These are phyloP conservation scores for Agelas oroides DNA, from an alignment of 37 sponge, comb jelly and placozoan species.

Conservation along the genomic window DNA sequence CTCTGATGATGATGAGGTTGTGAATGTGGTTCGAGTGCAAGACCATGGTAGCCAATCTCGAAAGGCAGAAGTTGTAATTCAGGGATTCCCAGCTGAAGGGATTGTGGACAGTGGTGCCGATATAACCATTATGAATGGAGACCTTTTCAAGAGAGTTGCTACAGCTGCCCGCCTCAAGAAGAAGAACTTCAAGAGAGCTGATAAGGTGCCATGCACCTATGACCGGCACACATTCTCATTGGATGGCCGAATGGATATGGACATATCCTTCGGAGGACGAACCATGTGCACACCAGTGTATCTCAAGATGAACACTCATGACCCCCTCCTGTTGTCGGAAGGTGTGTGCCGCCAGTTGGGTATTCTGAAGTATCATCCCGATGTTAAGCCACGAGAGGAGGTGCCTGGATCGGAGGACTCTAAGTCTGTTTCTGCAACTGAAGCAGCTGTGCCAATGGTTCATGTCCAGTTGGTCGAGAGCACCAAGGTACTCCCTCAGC, in stretches of 20 bases:
- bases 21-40: slow-evolving; percentile 19
- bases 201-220: slow-evolving; percentile 55
- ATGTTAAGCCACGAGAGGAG: slow-evolving; percentile 4
- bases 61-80: slow-evolving; percentile 12
- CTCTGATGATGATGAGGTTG: slow-evolving; percentile 25
- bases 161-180: slow-evolving; percentile 39
- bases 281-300: slow-evolving; percentile 45
- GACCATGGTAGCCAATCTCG: slow-evolving; percentile 42
- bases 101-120: slow-evolving; percentile 56
- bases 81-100: slow-evolving; percentile 51
- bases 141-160: slow-evolving; percentile 57
- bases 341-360: slow-evolving; percentile 63
- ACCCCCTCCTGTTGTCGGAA: slow-evolving; percentile 60
- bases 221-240: slow-evolving; percentile 32
- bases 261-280: slow-evolving; percentile 51
- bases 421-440: too few relatives aligned
- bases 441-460: slow-evolving; percentile 21
- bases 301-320: slow-evolving; percentile 60
- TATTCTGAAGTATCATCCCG: slow-evolving; percentile 41
- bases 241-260: slow-evolving; percentile 66
- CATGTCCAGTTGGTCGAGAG: slow-evolving; percentile 18
- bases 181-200: slow-evolving; percentile 40
- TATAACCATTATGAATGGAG: slow-evolving; percentile 65
- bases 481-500: slow-evolving; percentile 4
- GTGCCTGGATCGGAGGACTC: too few relatives aligned